Conservation (phyloP, 2,113 vertebrate genomes). For the Todiramphus saurophagus region DNA sequence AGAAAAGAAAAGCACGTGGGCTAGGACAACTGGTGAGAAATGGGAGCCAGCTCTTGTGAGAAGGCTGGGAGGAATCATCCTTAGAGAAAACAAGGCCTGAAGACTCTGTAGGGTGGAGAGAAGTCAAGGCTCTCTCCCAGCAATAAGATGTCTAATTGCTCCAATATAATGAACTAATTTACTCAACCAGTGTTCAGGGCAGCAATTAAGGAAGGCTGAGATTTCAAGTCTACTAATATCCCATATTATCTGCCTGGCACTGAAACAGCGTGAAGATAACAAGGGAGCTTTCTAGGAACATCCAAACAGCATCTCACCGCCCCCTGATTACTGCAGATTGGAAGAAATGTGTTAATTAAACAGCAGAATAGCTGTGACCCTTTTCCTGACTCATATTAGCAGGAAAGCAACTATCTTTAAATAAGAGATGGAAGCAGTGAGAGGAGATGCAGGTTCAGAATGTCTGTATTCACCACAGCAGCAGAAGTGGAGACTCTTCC, state of each 20-base stretch:
- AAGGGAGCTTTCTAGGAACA: not conserved
- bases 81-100: fast-evolving
- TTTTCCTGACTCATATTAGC: not conserved
- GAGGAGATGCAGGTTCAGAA: not conserved
- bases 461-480: fast-evolving
- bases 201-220: not conserved
- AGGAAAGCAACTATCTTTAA: not conserved
- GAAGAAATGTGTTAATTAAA: not conserved
- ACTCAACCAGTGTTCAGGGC: not conserved
- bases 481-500: not conserved
- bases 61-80: not conserved
- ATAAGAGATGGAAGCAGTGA: not conserved
- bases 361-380: not conserved
- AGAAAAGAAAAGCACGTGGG: not conserved
- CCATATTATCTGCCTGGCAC: not conserved
- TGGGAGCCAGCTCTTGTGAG: not conserved
- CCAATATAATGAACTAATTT: not conserved
- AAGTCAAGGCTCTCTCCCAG: not conserved
- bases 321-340: not conserved
- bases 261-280: not conserved
- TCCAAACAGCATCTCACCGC: not conserved
- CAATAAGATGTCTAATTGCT: not conserved
- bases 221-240: not conserved
- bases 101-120: not conserved
- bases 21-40: not conserved